Percentiles rank a stretch among this genome's conserved stretches.
These are phyloP conservation scores for Pelodytes ibericus DNA, from an alignment of 2,797 vertebrate species.

Conservation along the genomic window DNA sequence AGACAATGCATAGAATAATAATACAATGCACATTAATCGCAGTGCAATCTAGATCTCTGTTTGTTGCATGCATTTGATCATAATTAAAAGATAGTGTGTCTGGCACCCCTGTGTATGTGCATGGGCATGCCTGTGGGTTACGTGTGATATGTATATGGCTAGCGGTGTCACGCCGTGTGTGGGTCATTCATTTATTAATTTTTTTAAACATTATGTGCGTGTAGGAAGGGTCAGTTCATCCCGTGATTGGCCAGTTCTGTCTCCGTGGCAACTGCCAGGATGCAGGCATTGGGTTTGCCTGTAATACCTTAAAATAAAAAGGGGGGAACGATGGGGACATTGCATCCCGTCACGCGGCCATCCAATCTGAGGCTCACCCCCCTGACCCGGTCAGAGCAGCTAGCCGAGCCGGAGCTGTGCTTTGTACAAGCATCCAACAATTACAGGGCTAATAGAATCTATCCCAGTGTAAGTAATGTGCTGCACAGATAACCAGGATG, in stretches of 20 bases:
- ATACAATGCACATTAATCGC: too few species aligned
- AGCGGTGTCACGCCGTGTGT: background rate
- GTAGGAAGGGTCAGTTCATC: conserved; percentile 28
- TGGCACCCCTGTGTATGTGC: background rate
- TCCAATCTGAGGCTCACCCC: background rate
- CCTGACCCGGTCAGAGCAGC: background rate
- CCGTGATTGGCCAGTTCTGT: conserved; percentile 40
- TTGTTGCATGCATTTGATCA: too few species aligned
- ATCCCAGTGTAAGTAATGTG: background rate
- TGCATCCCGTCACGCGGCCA: conserved; percentile 2
- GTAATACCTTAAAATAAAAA: conserved; percentile 27
- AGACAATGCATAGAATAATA: too few species aligned
- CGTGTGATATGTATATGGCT: background rate
- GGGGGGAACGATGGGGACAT: conserved; percentile 31
- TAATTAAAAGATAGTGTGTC: background rate
- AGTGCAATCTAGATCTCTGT: too few species aligned
- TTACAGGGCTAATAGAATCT: background rate
- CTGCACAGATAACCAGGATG: background rate
- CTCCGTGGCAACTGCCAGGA: conserved; percentile 49
- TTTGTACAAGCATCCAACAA: background rate
- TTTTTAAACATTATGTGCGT: background rate
- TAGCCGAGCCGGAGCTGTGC: background rate
- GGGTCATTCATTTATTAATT: background rate
- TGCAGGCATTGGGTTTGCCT: conserved; percentile 35
- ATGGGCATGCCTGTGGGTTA: too few species aligned